A percentile compares a stretch with the other conserved stretches of the same genome.
phyloP scores from a whole-genome alignment of 2,797 vertebrate species.

The Ceryle rudis region DNA sequence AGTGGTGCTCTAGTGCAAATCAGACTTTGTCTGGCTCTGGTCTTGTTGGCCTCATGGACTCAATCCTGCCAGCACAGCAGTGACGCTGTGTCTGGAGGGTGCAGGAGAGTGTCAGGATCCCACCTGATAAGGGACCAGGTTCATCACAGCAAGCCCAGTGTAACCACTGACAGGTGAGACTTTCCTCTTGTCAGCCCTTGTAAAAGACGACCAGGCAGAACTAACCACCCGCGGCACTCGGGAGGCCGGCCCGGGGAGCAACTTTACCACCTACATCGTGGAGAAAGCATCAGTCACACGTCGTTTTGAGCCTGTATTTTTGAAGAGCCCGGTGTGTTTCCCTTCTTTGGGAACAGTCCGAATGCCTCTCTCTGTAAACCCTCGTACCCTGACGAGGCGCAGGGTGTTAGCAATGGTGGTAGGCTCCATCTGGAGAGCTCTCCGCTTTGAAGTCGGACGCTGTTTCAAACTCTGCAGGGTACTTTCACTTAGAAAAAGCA shows the following conservation, averaged over 20 bases:
- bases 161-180: background rate
- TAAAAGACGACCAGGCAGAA: background rate
- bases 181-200: background rate
- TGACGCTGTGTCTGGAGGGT: background rate
- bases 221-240: background rate
- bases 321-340: background rate
- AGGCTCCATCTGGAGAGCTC: slow-evolving; percentile 50
- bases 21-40: background rate
- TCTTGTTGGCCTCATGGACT: background rate
- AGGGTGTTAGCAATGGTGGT: background rate
- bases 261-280: accelerated
- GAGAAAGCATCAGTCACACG: accelerated
- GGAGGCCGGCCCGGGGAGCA: background rate
- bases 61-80: accelerated
- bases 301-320: accelerated
- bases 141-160: background rate
- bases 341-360: background rate
- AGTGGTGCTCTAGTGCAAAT: accelerated
- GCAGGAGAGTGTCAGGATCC: accelerated
- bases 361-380: background rate
- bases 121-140: accelerated
- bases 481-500: slow-evolving; percentile 4
- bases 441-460: background rate
- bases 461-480: slow-evolving; percentile 29
- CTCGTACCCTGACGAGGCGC: background rate